Percentiles rank a stretch among this genome's conserved stretches.
Conservation (phyloP, 2,888 invertebrate genomes). For the Poecilus cupreus region DNA sequence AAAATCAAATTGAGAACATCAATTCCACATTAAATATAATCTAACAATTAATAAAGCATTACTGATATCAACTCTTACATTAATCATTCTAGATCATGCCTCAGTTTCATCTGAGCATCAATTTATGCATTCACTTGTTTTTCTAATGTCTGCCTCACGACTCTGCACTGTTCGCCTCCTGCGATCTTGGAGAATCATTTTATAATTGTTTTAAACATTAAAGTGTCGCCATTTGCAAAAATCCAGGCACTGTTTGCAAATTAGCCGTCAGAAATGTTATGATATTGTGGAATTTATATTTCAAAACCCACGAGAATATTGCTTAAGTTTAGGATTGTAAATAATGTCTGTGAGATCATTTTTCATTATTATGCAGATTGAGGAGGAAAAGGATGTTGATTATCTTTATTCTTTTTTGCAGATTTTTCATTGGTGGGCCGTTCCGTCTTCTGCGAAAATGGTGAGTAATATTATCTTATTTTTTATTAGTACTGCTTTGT, state of each 20-base stretch:
- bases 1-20: background rate
- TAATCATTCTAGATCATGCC: background rate
- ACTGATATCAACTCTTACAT: background rate
- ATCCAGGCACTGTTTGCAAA: conserved; percentile 38
- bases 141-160: conserved; percentile 35
- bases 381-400: background rate
- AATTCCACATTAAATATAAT: background rate
- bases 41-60: conserved; percentile 14
- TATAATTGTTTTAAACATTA: conserved; percentile 47
- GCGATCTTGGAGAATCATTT: conserved; percentile 7
- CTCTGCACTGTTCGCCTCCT: background rate
- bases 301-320: conserved; percentile 21
- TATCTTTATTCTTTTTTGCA: conserved; percentile 6
- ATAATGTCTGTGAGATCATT: conserved; percentile 21
- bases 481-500: too few species aligned
- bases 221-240: conserved; percentile 43
- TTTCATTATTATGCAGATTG: conserved; percentile 25
- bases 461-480: background rate
- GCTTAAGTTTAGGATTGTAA: conserved; percentile 16
- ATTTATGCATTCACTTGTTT: conserved; percentile 25
- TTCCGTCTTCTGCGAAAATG: background rate
- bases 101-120: conserved; percentile 4
- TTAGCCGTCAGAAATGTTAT: conserved; percentile 39
- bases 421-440: background rate
- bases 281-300: conserved; percentile 45